A percentile compares a stretch with the other conserved stretches of the same genome.
Conservation (phyloP, 2,797 vertebrate genomes). For the Semotilus atromaculatus region DNA sequence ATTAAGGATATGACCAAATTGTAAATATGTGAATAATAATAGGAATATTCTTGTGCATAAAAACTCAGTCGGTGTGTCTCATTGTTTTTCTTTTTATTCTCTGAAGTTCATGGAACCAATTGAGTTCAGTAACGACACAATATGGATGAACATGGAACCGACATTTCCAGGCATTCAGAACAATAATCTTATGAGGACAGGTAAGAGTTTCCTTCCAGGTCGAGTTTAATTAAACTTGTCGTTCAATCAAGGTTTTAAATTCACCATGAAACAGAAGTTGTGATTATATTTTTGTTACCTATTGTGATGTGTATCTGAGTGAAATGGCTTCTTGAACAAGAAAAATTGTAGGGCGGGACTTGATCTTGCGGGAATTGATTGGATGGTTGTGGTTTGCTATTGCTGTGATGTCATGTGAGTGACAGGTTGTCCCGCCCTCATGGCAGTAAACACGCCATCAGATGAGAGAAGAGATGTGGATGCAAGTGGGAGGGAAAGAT, state of each 20-base stretch:
- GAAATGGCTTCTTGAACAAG: neutral
- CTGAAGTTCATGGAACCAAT: conserved; percentile 16
- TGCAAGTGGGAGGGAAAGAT: neutral
- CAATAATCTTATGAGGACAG: conserved; percentile 38
- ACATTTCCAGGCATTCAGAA: conserved; percentile 8
- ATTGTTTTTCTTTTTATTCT: neutral
- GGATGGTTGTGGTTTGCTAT: neutral
- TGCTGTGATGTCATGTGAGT: neutral
- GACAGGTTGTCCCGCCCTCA: neutral
- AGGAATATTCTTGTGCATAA: neutral
- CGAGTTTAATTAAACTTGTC: neutral
- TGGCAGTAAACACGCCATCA: neutral
- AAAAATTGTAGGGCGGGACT: neutral
- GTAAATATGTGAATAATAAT: neutral
- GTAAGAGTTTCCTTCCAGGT: conserved; percentile 7
- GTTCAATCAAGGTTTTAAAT: neutral
- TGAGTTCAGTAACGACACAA: neutral
- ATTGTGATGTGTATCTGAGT: neutral
- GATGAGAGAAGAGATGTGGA: neutral
- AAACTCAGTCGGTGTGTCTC: neutral
- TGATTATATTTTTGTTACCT: neutral
- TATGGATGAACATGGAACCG: conserved; percentile 24
- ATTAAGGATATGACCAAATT: neutral
- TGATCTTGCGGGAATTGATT: neutral
- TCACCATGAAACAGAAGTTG: neutral